Base-by-base conservation (phyloP, 2,888 invertebrate species). In the Pterobdella sp. region DNA sequence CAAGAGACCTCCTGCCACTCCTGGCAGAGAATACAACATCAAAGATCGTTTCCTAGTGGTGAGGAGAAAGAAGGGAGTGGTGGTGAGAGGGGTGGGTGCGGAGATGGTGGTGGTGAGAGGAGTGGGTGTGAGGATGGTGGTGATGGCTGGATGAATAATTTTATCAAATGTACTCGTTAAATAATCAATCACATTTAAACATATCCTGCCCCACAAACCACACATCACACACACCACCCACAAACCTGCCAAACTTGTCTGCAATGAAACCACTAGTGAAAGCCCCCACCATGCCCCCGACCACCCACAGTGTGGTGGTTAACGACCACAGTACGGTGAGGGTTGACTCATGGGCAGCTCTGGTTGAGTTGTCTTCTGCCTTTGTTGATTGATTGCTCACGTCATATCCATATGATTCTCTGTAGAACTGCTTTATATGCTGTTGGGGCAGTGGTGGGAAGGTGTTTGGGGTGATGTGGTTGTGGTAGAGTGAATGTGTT, bases 211-310 rank as follows among this genome's bases (percentile, higher is more conserved):
- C n/a, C n/a, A 26, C 60, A 4, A 56, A 22, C 60, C 60, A 7
- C n/a, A 18, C 26, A 3, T 22, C 7, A 22, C 60, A 7, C 60
- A 4, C 60, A 7, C 1, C 34, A 10, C 1, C 22, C 29, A 64
- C 69, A 31, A n/a, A 83, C 82, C 83, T 91, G 85, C 96, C 97
- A 85, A 96, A 94, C 83, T 91, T 89, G 85, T 98, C 95, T 79
- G 96, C 96, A 80, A 98, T 91, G 88, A 91, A 92, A 76, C 96
- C 97, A 64, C 96, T 95, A 77, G 91, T 89, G 86, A 97, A 93
- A 76, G 97, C 97, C 74, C 98, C 98, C 77, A 95, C 87, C 96
- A 97, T 97, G 74, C 98, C 98, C 76, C 97, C 97, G 81, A 97
- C 91, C 76, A 96, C 74, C 72, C 73, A 78, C 22, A 77, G 68